Conservation (phyloP, 2,797 vertebrate species). For the Bucorvus abyssinicus region DNA sequence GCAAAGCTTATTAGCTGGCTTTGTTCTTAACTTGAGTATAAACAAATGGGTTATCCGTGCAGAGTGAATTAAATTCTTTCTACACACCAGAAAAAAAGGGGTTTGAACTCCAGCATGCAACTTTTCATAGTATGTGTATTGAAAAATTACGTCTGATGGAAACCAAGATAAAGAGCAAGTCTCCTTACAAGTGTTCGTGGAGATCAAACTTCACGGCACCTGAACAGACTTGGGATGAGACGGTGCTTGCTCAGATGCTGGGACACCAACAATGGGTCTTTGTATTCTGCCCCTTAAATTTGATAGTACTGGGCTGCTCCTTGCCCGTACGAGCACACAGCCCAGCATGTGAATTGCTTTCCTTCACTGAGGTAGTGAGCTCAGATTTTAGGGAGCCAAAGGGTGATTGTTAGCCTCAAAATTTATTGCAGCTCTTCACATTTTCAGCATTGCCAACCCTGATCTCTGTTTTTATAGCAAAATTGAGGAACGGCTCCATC, state of each 20-base stretch:
- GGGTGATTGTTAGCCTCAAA: background rate
- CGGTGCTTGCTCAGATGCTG: background rate
- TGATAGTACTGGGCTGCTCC: background rate
- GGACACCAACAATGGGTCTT: background rate
- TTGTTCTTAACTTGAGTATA: slow-evolving; percentile 42
- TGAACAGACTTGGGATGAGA: background rate
- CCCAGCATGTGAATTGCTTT: rapidly evolving
- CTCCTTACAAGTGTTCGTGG: background rate
- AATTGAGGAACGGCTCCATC: background rate
- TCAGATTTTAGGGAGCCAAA: background rate
- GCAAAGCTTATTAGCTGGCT: slow-evolving; percentile 48
- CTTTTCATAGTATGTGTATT: background rate
- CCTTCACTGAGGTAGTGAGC: background rate
- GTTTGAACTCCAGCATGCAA: background rate
- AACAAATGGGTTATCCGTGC: slow-evolving; percentile 30
- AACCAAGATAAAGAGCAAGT: background rate
- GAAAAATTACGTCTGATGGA: background rate
- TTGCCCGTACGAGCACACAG: background rate
- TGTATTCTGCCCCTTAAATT: background rate
- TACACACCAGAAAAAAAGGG: background rate
- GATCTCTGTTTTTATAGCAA: background rate
- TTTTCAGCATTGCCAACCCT: background rate
- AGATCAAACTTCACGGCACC: background rate
- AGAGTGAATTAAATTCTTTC: slow-evolving; percentile 15
- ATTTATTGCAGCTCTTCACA: background rate